Evolutionary conservation across 2,888 invertebrate genomes (phyloP).

Genomic region (Trissonchulus latispiculum): DNA sequence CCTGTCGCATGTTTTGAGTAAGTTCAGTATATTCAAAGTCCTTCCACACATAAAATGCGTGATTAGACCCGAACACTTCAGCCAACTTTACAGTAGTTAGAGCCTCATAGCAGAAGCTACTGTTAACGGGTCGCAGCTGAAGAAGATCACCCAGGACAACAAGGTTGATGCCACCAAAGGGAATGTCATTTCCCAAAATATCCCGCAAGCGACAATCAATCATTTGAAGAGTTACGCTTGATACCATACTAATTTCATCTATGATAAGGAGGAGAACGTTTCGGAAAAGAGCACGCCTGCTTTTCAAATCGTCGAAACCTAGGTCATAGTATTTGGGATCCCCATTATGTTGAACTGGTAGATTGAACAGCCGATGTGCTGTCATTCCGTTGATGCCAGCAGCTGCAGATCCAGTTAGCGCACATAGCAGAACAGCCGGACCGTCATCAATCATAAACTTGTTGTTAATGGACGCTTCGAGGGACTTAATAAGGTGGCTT

Average conservation of each 20-base stretch:
- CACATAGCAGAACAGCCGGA: not conserved
- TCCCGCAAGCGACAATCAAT: not conserved
- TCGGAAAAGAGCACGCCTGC: not conserved
- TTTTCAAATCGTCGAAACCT: not conserved
- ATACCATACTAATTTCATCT: not conserved
- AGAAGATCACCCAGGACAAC: not conserved
- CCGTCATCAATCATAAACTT: no score
- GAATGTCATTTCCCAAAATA: not conserved
- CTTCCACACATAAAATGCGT: not conserved
- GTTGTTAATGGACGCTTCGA: no score
- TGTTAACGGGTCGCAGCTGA: not conserved
- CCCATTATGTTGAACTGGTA: not conserved
- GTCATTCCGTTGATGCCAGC: not conserved
- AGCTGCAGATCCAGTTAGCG: not conserved
- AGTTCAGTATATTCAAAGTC: not conserved
- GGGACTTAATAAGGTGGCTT: no score
- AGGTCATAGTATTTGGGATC: not conserved
- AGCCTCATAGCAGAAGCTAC: not conserved
- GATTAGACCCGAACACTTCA: not conserved
- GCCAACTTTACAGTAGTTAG: not conserved
- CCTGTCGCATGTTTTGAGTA: not conserved
- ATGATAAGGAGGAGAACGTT: not conserved
- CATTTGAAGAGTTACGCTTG: not conserved
- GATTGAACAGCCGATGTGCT: not conserved
- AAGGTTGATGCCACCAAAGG: not conserved